A percentile compares a stretch with the other conserved stretches of the same genome.
These are phyloP conservation scores for Onychostruthus taczanowskii DNA, from an alignment of 2,113 vertebrate genomes.

Conservation along the genomic window DNA sequence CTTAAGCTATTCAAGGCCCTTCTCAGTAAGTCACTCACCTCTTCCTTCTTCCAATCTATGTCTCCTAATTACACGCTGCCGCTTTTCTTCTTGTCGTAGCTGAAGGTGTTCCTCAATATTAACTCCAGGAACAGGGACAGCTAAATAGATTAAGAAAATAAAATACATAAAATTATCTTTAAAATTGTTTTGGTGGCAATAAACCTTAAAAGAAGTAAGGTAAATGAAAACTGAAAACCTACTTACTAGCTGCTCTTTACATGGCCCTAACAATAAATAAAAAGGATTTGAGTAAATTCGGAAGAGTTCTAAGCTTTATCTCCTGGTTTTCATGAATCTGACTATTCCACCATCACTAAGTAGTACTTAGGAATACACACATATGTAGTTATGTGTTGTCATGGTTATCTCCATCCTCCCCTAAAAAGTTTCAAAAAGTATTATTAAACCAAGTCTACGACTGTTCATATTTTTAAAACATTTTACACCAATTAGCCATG, in stretches of 20 bases:
- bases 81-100: conserved; percentile 95
- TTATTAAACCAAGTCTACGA: neutral
- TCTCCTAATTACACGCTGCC: conserved; percentile 91
- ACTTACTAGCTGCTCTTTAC: neutral
- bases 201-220: neutral
- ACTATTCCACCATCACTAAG: neutral
- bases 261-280: neutral
- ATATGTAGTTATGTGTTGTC: neutral
- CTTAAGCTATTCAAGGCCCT: neutral
- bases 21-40: conserved; percentile 76
- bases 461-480: neutral
- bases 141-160: conserved; percentile 70
- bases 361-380: neutral
- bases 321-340: neutral
- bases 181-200: neutral
- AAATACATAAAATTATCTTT: neutral
- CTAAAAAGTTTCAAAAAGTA: neutral
- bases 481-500: neutral
- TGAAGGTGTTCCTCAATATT: conserved; percentile 99
- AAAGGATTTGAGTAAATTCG: neutral
- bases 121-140: conserved; percentile 97
- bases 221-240: neutral
- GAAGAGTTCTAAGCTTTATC: neutral
- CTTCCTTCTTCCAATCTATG: conserved; percentile 93
- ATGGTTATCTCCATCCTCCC: neutral